phyloP scores from a whole-genome alignment of 2,797 vertebrate genomes.

The Phalloptychus januarius region DNA sequence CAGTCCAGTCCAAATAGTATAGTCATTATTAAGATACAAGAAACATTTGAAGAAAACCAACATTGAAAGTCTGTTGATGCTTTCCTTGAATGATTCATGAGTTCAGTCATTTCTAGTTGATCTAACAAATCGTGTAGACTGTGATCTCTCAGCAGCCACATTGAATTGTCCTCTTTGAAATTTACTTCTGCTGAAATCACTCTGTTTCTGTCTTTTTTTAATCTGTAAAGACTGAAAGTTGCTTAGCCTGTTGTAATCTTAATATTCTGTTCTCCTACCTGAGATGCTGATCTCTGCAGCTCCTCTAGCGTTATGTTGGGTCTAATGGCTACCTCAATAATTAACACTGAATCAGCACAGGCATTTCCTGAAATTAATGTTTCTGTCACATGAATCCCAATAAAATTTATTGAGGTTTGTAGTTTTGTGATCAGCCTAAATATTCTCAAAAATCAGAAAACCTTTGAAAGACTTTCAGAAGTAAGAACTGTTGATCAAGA shows the following conservation, averaged over 20 bases:
- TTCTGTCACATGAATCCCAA: not conserved
- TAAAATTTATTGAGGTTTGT: not conserved
- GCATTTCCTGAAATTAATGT: not conserved
- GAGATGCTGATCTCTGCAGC: not conserved
- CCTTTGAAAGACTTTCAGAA: not conserved
- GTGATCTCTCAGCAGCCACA: not conserved
- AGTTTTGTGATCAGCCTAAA: not conserved
- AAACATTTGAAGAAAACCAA: not conserved
- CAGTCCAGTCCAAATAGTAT: not conserved
- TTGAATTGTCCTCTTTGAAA: not conserved
- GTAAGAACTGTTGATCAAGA: not conserved
- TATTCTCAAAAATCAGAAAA: not conserved
- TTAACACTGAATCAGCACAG: not conserved
- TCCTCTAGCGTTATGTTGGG: not conserved
- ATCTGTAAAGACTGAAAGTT: not conserved
- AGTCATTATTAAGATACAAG: not conserved
- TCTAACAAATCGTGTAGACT: not conserved
- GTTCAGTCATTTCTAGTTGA: not conserved
- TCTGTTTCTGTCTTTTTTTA: not conserved
- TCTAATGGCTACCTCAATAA: not conserved
- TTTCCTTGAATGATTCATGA: not conserved
- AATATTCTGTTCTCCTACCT: not conserved
- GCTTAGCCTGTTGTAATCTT: not conserved
- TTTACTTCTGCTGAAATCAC: not conserved
- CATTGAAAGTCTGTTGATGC: not conserved